These are phyloP conservation scores for Hirundichthys speculiger DNA, from an alignment of 2,113 vertebrate genomes.

Conservation along the genomic window DNA sequence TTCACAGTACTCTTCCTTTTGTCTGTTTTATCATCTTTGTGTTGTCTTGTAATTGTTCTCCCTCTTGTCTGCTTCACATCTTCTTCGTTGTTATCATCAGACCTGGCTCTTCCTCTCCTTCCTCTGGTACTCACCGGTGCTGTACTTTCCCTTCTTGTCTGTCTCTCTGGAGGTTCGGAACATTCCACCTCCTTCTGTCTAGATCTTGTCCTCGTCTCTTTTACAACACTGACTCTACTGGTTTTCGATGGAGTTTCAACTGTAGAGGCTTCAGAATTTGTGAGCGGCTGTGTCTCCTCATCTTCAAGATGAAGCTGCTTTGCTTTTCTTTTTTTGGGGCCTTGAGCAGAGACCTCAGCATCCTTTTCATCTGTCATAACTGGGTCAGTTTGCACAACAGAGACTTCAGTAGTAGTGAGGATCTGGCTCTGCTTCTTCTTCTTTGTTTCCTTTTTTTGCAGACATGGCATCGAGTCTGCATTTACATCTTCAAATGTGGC, in stretches of 20 bases:
- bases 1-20: constrained; percentile 1
- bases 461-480: too few species aligned
- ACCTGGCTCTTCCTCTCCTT: constrained; percentile 15
- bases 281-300: too few species aligned
- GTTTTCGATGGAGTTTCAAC: constrained; percentile 23
- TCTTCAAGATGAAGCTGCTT: too few species aligned
- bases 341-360: too few species aligned
- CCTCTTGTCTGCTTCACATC: constrained; percentile 16
- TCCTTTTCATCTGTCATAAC: too few species aligned
- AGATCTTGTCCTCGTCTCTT: constrained; percentile 13
- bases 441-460: too few species aligned
- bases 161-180: constrained; percentile 32
- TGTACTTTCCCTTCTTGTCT: constrained; percentile 41
- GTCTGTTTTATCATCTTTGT: constrained; percentile 26
- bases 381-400: too few species aligned
- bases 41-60: constrained; percentile 19
- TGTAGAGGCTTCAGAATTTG: too few species aligned
- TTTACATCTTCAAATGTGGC: too few species aligned
- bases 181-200: constrained; percentile 22
- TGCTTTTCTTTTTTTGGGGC: too few species aligned
- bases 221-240: constrained; percentile 2
- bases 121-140: constrained; percentile 24
- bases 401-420: too few species aligned
- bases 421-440: too few species aligned
- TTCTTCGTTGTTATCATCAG: constrained; percentile 30